A percentile compares a stretch with the other conserved stretches of the same genome.
Evolutionary conservation across 2,113 vertebrate species (phyloP).

Genomic region (Etheostoma cragini): DNA sequence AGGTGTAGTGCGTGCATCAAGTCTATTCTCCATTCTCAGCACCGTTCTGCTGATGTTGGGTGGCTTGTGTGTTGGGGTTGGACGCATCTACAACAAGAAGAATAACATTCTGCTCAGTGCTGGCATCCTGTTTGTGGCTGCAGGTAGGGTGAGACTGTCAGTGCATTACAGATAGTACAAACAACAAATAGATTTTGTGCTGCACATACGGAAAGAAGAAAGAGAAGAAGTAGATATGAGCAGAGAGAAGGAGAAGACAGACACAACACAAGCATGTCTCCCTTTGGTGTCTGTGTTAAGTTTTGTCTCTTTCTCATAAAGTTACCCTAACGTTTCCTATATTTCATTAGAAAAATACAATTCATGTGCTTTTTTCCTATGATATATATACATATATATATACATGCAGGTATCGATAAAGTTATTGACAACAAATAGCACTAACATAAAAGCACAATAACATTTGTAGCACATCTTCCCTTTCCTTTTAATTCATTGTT

Average conservation of each 20-base stretch:
- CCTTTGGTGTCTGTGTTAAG: neutral
- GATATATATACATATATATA: neutral
- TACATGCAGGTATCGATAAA: too few species aligned
- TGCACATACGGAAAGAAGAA: neutral
- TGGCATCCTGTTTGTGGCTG: slow-evolving; percentile 97
- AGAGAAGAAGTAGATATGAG: neutral
- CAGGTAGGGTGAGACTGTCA: slow-evolving; percentile 83
- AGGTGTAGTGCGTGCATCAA: slow-evolving; percentile 97
- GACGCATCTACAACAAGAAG: slow-evolving; percentile 92
- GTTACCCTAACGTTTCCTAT: neutral
- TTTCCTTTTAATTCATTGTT: neutral
- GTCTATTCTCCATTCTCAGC: slow-evolving; percentile 97
- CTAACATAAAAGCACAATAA: too few species aligned
- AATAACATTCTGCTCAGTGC: slow-evolving; percentile 97
- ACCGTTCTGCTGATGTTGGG: slow-evolving; percentile 92
- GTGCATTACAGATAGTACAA: neutral
- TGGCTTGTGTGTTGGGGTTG: slow-evolving; percentile 92
- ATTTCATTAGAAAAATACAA: neutral
- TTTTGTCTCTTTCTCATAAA: neutral
- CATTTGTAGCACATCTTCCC: neutral
- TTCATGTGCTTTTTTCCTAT: neutral
- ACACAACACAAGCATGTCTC: neutral
- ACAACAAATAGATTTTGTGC: slow-evolving; percentile 5
- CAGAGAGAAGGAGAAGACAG: neutral
- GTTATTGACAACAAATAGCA: neutral